Conservation (phyloP, 2,797 vertebrate species). For the Phrynocephalus vlangalii region DNA sequence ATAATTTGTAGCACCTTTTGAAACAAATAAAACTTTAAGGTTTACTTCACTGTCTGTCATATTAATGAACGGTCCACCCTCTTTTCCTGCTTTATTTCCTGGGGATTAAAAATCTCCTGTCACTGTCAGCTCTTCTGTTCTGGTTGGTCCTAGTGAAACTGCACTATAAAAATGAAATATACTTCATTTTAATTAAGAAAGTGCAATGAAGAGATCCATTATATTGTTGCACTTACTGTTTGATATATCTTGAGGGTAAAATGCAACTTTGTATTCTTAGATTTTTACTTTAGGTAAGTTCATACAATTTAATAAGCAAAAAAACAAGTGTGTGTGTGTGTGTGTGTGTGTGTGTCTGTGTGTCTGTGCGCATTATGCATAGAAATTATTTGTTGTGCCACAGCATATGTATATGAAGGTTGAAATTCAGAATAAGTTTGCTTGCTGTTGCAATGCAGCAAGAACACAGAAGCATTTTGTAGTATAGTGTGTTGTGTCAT, state of each 20-base stretch:
- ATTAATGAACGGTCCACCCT: neutral
- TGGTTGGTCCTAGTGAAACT: neutral
- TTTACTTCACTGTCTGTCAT: neutral
- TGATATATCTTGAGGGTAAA: neutral
- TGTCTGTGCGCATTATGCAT: neutral
- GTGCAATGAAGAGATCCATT: slow-evolving; percentile 34
- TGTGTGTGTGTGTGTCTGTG: neutral
- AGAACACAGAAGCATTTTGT: neutral
- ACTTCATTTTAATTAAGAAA: neutral
- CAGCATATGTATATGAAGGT: neutral
- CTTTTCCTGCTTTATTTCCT: neutral
- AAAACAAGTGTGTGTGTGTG: slow-evolving; percentile 1
- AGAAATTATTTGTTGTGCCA: neutral
- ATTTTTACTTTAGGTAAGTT: neutral
- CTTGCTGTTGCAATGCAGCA: neutral
- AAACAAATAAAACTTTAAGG: neutral
- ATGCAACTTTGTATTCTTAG: slow-evolving; percentile 27
- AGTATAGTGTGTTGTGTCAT: too few species aligned
- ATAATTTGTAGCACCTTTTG: neutral
- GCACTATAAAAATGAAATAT: slow-evolving; percentile 12
- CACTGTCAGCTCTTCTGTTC: neutral
- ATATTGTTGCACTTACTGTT: slow-evolving; percentile 10
- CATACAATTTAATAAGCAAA: slow-evolving; percentile 26
- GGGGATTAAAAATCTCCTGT: neutral
- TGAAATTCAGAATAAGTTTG: neutral